phyloP scores from a whole-genome alignment of 2,888 invertebrate genomes.

The Drosophila ezoana region DNA sequence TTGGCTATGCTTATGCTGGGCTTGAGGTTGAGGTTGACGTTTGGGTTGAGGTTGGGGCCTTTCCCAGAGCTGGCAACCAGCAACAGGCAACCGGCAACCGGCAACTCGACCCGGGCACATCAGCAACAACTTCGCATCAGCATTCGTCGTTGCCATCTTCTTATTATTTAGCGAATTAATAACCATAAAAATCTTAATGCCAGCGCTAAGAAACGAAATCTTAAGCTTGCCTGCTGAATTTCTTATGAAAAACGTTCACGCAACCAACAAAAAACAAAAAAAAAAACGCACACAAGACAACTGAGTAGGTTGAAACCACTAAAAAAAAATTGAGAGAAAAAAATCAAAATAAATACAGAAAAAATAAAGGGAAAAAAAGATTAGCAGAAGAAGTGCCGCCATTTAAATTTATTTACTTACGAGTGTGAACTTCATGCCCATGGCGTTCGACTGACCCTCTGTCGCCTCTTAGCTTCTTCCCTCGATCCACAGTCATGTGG shows the following conservation, averaged over 20 bases:
- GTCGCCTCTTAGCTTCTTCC: not conserved
- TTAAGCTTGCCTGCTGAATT: conserved; percentile 78
- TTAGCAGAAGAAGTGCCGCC: conserved; percentile 79
- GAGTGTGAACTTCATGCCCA: conserved; percentile 80
- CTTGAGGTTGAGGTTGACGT: conserved; percentile 23
- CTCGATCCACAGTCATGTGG: conserved; percentile 5
- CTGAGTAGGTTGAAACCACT: conserved; percentile 31
- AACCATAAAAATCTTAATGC: conserved; percentile 80
- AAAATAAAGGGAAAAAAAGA: conserved; percentile 47
- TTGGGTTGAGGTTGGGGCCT: conserved; percentile 31
- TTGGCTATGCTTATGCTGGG: conserved; percentile 31
- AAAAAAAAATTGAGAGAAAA: conserved; percentile 14
- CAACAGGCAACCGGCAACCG: conserved; percentile 16
- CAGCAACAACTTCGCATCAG: conserved; percentile 36
- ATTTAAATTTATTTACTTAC: conserved; percentile 81
- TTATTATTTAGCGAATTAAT: conserved; percentile 79
- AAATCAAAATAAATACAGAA: conserved; percentile 46
- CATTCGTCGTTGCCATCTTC: conserved; percentile 62
- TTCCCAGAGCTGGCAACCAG: conserved; percentile 39
- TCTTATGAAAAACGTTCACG: conserved; percentile 73
- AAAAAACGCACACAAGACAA: conserved; percentile 36
- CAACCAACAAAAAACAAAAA: conserved; percentile 39
- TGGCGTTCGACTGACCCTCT: conserved; percentile 59
- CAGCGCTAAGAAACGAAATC: conserved; percentile 74
- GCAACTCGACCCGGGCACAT: conserved; percentile 45